Base-by-base conservation (phyloP, 2,888 invertebrate species). In the Trichacis sp. region DNA sequence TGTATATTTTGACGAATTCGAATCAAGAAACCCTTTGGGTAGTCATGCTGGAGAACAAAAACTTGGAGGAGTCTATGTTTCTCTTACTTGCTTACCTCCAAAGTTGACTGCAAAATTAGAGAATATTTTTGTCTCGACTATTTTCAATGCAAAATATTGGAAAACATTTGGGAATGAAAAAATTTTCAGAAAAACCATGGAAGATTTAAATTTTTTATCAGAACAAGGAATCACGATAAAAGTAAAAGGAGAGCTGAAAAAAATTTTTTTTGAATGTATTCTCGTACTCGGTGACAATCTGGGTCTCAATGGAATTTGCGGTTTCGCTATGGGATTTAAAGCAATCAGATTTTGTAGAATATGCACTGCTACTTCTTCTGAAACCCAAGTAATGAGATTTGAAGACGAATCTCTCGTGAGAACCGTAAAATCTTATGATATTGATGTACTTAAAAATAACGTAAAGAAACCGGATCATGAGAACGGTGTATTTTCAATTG, bases 1-100 rank as follows among this genome's bases (percentile, higher is more conserved):
- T 9, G 15, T 54, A 19, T 58, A 50, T 52, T 63, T 50, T 12
- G 52, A 66, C 15, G 58, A 55, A 20, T 65, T 66, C 43, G 53
- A 67, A 45, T 33, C 30, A 5, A 12, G 60, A 17, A 55, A 60
- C 36, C 9, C 43, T 1, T n/a, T 56, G 14, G 43, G 50, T 20
- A 66, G 55, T 18, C 66, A 66, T 43, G 42, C 47, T 1, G 67
- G 60, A 12, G 50, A 67, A 49, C 33, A 56, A 43, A 67, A 67
- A 47, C 19, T 67, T 8, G 54, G 54, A 0, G 57, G 59, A n/a
- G 12, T 19, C 8, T 67, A 67, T 15, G 45, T 47, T 12, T 66
- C 54, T 6, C 4, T 59, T 4, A 48, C 54, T 20, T 58, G 55
- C 14, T 29, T 66, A 17, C 59, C 64, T 17, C 64, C 56, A 14